These are phyloP conservation scores for Drosophila ochracea DNA, from an alignment of 2,888 invertebrate species.

Conservation along the genomic window DNA sequence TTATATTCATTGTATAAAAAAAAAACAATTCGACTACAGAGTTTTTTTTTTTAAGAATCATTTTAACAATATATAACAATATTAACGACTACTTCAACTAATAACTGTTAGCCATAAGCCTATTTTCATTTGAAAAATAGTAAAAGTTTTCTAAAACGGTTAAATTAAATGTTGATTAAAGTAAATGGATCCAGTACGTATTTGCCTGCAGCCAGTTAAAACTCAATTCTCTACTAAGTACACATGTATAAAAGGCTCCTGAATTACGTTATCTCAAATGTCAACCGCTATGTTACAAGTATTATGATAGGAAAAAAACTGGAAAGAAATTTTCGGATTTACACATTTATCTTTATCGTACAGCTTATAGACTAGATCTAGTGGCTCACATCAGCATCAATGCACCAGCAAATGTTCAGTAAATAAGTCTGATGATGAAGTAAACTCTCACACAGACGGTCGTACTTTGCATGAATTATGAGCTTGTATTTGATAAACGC, in stretches of 20 bases:
- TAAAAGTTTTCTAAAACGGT: not conserved
- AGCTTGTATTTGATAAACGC: constrained; percentile 49
- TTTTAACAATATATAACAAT: not conserved
- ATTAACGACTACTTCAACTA: too few species aligned
- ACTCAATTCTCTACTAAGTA: constrained; percentile 6
- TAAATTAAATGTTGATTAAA: constrained; percentile 1
- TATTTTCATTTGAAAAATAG: too few species aligned
- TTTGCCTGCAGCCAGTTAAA: constrained; percentile 22
- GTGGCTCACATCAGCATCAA: constrained; percentile 1
- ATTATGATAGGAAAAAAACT: constrained; percentile 39
- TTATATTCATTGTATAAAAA: not conserved
- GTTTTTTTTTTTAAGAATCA: not conserved
- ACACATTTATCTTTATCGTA: constrained; percentile 17
- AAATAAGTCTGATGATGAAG: constrained; percentile 47
- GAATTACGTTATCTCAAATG: constrained; percentile 3
- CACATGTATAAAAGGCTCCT: not conserved
- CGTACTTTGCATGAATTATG: constrained; percentile 57
- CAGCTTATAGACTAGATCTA: constrained; percentile 8
- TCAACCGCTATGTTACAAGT: constrained; percentile 1
- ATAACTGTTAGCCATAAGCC: too few species aligned
- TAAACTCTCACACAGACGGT: constrained; percentile 20
- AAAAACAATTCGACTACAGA: not conserved
- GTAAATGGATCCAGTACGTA: constrained; percentile 34
- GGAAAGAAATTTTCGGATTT: not conserved
- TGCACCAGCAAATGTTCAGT: constrained; percentile 16